Base-by-base conservation (phyloP, 2,888 invertebrate genomes). In the Lasioglossum morio region DNA sequence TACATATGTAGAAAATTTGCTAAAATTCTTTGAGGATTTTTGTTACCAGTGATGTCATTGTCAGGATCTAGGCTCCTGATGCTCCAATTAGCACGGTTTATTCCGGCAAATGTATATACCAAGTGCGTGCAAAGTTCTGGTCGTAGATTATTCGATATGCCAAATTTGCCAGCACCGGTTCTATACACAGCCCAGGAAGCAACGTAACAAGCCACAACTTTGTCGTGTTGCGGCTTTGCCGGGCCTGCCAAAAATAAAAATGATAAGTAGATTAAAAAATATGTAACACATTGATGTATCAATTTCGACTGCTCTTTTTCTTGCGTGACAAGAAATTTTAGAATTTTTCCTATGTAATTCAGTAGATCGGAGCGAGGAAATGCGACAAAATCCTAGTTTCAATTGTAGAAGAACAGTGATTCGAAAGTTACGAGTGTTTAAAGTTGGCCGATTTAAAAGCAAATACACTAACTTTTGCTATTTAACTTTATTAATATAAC, bases 121-220 rank as follows among this genome's bases (percentile, higher is more conserved):
- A 98, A 95, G 92, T 98, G 98, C 0, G 98, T 98, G 94, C 98
- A 98, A 12, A 98, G 95, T 23, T 96, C 96, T 0, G 98, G 97
- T 89, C 97, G 97, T 88, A 98, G 96, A 93, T 98, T 96, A 46
- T 97, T 96, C 1, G 5, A 5, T 34, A 97, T 95, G 4, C 95
- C 95, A 94, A 97, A 98, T 87, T 96, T 96, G 0, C 97, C 98
- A 40, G 95, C 96, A 0, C 95, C 96, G 0, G 96, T 96, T 30
- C 98, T 96, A 95, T 98, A 98, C 0, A 96, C 96, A 0, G 98
- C 97, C 98, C 98, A 98, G 14, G 97, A 96, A 7, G 97, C 97
- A 73, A 98, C 96, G 94, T 98, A 98, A 95, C 98, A 98, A 0
- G 97, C 97, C 8, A 98, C 97, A 34, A 97, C 96, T 95, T 97